Base-by-base conservation (phyloP, 2,113 vertebrate genomes). In the Oriolus oriolus region DNA sequence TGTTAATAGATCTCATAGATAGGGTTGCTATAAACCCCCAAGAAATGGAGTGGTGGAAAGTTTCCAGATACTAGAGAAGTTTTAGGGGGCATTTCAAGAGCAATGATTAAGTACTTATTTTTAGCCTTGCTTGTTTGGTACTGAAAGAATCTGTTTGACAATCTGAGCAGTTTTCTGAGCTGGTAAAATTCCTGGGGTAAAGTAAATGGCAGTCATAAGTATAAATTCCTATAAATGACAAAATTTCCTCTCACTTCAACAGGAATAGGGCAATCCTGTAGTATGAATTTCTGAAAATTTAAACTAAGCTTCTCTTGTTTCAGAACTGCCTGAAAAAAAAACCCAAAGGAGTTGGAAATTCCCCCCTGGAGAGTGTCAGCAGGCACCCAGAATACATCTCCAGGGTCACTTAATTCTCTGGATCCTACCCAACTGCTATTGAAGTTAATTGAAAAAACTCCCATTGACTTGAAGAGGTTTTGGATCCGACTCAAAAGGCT, bases 371-470 rank as follows among this genome's bases (percentile, higher is more conserved):
- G 69, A 78, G 27, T 71, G 41, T 84, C 80, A 87, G 69, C 39
- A 87, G 39, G 75, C 5, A 4, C 69, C 68, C 73, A 74, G 52
- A 92, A 95, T n/a, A 71, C 16, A 44, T 71, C 56, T 90, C 52
- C 47, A 71, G 60, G 89, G 84, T 89, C 89, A 71, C 41, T 87
- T 87, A 87, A 84, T 60, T 89, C 73, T 86, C 69, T 95, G 86
- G 64, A 92, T 95, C 27, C 49, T 81, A 44, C 53, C 49, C 77
- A 97, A 49, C 13, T 56, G 73, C 81, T 82, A 16, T 24, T 73
- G 77, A 89, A 93, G 64, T 71, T 95, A 95, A 95, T 91, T 95
- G 89, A 94, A 96, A 92, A 90, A 94, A 57, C 23, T 84, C 59
- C 79, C 33, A 45, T 90, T 70, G 88, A 79, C 92, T 92, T 57